Evolutionary conservation across 2,113 vertebrate genomes (phyloP).

Genomic region (Lepisosteus oculatus): DNA sequence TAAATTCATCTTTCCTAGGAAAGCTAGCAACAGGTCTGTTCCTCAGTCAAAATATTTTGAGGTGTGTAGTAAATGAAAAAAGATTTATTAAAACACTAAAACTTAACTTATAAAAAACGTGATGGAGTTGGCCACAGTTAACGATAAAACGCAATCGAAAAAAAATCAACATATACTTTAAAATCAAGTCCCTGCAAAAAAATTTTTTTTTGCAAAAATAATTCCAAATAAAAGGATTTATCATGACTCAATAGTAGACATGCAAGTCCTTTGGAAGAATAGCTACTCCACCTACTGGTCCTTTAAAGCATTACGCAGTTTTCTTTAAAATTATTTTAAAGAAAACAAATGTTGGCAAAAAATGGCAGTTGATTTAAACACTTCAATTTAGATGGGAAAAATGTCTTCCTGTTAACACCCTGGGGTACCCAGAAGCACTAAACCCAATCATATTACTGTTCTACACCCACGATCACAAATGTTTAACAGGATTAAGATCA

Average conservation of each 20-base stretch:
- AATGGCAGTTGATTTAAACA: neutral
- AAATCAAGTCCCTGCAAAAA: neutral
- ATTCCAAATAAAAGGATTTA: neutral
- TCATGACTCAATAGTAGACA: too few species aligned
- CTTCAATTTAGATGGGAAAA: too few species aligned
- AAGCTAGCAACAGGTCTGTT: too few species aligned
- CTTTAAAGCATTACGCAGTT: neutral
- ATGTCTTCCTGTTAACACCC: neutral
- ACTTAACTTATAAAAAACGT: neutral
- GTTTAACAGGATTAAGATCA: conserved; percentile 1
- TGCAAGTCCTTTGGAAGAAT: neutral
- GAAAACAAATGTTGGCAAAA: neutral
- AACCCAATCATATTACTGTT: neutral
- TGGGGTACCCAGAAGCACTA: conserved; percentile 3
- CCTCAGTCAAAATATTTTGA: too few species aligned
- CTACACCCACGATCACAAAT: neutral
- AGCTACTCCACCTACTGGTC: conserved; percentile 19
- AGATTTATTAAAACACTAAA: neutral
- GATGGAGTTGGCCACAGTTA: neutral
- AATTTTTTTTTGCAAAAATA: neutral
- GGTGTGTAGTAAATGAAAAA: neutral
- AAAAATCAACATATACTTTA: neutral
- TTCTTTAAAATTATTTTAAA: neutral
- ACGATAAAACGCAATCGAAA: neutral
- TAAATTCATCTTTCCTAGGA: too few species aligned